phyloP scores from a whole-genome alignment of 2,113 vertebrate species.

The Cryptoleucopteryx plumbea region DNA sequence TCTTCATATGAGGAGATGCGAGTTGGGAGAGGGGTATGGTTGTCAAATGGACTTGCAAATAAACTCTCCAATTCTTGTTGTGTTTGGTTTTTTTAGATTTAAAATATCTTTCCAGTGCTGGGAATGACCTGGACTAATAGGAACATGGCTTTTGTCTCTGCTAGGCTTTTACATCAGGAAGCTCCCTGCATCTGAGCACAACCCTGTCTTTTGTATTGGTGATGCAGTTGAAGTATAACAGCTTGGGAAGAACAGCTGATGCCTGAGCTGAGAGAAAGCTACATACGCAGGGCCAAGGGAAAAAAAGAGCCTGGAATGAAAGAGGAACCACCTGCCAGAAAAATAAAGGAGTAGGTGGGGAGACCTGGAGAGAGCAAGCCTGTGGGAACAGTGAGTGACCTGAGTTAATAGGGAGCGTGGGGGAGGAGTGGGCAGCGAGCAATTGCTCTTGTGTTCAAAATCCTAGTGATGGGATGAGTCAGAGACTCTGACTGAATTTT shows the following conservation, averaged over 20 bases:
- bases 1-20: neutral
- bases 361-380: constrained; percentile 53
- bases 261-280: neutral
- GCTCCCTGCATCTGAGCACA: neutral
- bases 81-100: neutral
- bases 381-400: constrained; percentile 55
- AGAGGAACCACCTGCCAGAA: constrained; percentile 45
- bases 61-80: neutral
- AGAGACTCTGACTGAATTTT: constrained; percentile 61
- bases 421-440: constrained; percentile 55
- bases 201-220: neutral
- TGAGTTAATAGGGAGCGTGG: constrained; percentile 14
- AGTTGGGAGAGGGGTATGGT: neutral
- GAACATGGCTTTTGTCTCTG: neutral
- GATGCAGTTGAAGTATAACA: neutral
- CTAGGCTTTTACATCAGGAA: neutral
- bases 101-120: neutral
- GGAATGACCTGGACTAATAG: neutral
- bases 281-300: neutral
- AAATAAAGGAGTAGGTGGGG: constrained; percentile 53
- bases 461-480: constrained; percentile 55
- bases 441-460: constrained; percentile 62
- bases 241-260: constrained; percentile 28
- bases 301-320: neutral
- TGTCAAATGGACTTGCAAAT: neutral